A percentile compares a stretch with the other conserved stretches of the same genome.
Evolutionary conservation across 1,140 invertebrate species (phyloP).

Genomic region (Eriocheir sinensis): DNA sequence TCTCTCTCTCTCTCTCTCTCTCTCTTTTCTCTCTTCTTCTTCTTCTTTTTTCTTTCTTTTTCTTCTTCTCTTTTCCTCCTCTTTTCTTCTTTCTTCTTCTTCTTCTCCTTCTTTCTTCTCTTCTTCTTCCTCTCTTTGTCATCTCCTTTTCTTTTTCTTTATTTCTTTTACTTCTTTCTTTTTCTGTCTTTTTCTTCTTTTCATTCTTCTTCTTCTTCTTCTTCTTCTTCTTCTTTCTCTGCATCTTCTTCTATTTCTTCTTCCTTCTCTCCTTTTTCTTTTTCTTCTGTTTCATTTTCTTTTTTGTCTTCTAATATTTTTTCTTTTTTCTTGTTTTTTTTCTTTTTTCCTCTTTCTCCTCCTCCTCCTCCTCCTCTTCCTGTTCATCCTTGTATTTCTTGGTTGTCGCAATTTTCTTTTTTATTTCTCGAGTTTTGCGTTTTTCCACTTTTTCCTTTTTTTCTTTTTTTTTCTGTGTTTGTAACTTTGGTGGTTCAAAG

Average conservation of each 20-base stretch:
- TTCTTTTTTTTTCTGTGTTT: not conserved
- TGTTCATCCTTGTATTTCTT: not conserved
- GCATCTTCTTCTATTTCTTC: not conserved
- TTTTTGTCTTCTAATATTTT: not conserved
- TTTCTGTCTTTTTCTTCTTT: not conserved
- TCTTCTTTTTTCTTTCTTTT: not conserved
- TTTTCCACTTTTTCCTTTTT: too few relatives aligned
- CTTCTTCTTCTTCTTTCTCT: not conserved
- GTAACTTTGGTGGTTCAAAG: not conserved
- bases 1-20: not conserved
- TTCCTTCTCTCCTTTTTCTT: not conserved
- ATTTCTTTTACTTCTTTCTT: not conserved
- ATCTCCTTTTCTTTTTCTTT: not conserved
- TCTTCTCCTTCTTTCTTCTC: too few relatives aligned
- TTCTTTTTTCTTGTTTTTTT: too few relatives aligned
- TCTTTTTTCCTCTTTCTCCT: too few relatives aligned
- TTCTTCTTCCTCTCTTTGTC: not conserved
- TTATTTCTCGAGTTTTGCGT: too few relatives aligned
- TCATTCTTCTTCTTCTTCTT: not conserved
- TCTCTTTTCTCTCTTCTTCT: not conserved
- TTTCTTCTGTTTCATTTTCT: not conserved
- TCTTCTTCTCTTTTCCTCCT: not conserved
- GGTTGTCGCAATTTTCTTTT: too few relatives aligned
- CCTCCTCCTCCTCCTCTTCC: not conserved
- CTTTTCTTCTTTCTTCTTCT: not conserved